Conservation (phyloP, 1,140 invertebrate genomes). For the Calephelis nemesis region DNA sequence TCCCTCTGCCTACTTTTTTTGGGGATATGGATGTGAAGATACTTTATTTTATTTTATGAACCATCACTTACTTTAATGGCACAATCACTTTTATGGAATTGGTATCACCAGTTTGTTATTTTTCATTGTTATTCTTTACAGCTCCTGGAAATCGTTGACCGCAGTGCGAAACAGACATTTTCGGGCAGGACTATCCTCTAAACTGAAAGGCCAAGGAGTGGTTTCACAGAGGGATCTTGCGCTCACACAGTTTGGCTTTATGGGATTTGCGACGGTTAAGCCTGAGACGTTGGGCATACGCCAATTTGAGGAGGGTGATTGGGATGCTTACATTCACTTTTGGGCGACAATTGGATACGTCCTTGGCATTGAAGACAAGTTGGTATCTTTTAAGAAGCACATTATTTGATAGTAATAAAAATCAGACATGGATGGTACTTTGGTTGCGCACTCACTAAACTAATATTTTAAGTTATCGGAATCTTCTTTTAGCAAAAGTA, state of each 20-base stretch:
- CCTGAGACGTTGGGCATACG: conserved; percentile 83
- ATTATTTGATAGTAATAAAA: no score
- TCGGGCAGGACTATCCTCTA: conserved; percentile 76
- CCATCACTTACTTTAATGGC: no score
- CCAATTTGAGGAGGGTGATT: conserved; percentile 53
- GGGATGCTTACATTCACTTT: conserved; percentile 89
- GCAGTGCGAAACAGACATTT: conserved; percentile 84
- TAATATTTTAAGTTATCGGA: no score
- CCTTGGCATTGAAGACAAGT: conserved; percentile 90
- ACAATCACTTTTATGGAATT: no score
- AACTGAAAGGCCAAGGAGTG: conserved; percentile 68
- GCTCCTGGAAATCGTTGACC: conserved; percentile 83
- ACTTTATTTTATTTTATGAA: no score
- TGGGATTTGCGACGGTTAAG: conserved; percentile 86
- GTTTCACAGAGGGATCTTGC: conserved; percentile 90
- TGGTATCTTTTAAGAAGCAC: not conserved
- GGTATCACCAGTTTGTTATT: no score
- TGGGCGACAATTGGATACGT: conserved; percentile 90
- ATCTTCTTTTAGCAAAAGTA: no score
- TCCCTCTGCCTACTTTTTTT: no score
- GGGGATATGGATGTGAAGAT: no score
- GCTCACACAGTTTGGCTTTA: conserved; percentile 92
- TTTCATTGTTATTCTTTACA: conserved; percentile 38
- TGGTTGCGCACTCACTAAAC: no score
- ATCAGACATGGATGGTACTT: no score